Evolutionary conservation across 2,888 invertebrate species (phyloP).

Genomic region (Dugesia japonica): DNA sequence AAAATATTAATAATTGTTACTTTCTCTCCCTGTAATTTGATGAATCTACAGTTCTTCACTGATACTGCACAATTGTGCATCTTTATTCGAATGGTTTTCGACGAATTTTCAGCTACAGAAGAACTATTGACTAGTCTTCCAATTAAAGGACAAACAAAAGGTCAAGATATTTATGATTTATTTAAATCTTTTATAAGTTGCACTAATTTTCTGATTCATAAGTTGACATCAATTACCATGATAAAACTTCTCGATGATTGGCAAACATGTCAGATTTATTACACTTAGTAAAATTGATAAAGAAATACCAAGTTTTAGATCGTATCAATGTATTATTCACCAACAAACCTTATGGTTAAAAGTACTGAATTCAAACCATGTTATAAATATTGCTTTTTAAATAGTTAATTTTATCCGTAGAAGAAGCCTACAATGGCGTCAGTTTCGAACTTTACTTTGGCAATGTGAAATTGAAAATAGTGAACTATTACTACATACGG

Average conservation of each 20-base stretch:
- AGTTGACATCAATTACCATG: neutral
- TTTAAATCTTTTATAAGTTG: constrained; percentile 2
- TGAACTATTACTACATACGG: constrained; percentile 9
- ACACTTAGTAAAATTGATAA: neutral
- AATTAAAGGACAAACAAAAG: constrained; percentile 1
- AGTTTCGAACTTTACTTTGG: constrained; percentile 3
- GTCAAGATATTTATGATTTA: constrained; percentile 14
- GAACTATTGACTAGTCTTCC: neutral
- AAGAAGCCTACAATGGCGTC: constrained; percentile 10
- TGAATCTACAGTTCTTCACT: neutral
- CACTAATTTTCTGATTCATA: constrained; percentile 5
- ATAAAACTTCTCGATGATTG: neutral
- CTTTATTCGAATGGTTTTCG: constrained; percentile 9
- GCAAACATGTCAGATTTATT: constrained; percentile 13
- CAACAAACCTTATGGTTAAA: constrained; percentile 6
- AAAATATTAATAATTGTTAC: constrained; percentile 12
- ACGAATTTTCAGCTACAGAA: neutral
- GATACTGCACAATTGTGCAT: constrained; percentile 20
- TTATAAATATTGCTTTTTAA: neutral
- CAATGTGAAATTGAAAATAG: neutral
- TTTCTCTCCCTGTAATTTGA: neutral
- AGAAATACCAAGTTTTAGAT: neutral
- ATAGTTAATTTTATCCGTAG: constrained; percentile 6
- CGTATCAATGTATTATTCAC: constrained; percentile 1
- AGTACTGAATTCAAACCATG: neutral